phyloP scores from a whole-genome alignment of 2,113 vertebrate genomes.

The Ursus arctos region DNA sequence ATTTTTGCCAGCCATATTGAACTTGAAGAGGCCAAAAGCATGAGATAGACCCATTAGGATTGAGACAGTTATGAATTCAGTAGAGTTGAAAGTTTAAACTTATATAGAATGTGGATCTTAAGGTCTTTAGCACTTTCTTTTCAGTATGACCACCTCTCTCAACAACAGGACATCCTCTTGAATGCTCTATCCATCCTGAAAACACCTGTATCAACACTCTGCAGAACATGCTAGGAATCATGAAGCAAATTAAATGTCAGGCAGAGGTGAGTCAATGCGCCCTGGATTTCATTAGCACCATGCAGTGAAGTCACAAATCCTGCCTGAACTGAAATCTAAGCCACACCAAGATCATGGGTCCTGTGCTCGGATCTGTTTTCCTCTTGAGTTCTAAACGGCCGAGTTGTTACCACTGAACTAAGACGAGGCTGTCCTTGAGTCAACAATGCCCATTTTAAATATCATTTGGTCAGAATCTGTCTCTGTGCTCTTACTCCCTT shows the following conservation, averaged over 20 bases:
- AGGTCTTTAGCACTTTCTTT: background rate
- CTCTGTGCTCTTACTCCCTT: background rate
- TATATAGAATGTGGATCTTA: background rate
- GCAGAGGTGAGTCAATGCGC: background rate
- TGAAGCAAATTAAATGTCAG: slow-evolving; percentile 58
- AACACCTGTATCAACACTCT: background rate
- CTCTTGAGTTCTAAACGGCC: background rate
- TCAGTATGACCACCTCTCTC: background rate
- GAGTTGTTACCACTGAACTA: background rate
- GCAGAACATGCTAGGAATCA: background rate
- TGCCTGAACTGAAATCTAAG: slow-evolving; percentile 59
- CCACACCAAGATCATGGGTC: background rate
- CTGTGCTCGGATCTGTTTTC: background rate
- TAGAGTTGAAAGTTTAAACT: background rate
- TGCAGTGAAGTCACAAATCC: slow-evolving; percentile 16
- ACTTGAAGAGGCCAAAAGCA: background rate
- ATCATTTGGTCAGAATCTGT: background rate
- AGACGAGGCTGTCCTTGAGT: background rate
- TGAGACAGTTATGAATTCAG: background rate
- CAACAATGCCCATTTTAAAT: background rate
- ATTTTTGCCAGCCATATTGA: background rate
- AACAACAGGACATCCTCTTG: background rate
- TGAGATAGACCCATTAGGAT: background rate
- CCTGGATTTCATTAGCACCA: slow-evolving; percentile 67
- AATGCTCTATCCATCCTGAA: background rate